A percentile compares a stretch with the other conserved stretches of the same genome.
Evolutionary conservation across 2,113 vertebrate species (phyloP).

Genomic region (Nothobranchius furzeri): DNA sequence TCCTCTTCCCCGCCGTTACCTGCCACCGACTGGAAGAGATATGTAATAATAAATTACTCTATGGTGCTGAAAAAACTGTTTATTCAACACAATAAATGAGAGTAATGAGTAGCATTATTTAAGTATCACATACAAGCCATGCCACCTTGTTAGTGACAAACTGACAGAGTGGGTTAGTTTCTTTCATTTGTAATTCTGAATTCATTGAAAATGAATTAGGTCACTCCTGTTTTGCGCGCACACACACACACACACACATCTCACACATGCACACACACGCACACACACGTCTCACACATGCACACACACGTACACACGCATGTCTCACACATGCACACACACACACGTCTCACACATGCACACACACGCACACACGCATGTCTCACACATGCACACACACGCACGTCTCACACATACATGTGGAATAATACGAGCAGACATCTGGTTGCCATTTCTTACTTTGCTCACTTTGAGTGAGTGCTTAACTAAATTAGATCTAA

Average conservation of each 20-base stretch:
- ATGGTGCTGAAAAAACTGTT: background rate
- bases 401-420: too few species aligned
- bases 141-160: background rate
- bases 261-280: too few species aligned
- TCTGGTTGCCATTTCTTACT: constrained; percentile 26
- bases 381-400: too few species aligned
- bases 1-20: constrained; percentile 23
- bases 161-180: background rate
- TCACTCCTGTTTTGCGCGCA: background rate
- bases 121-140: background rate
- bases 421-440: too few species aligned
- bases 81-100: background rate
- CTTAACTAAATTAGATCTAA: constrained; percentile 53
- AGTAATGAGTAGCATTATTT: background rate
- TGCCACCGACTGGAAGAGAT: constrained; percentile 33
- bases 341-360: too few species aligned
- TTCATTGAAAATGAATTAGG: background rate
- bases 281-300: too few species aligned
- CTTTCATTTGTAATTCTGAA: background rate
- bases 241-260: too few species aligned
- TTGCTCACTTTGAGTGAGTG: constrained; percentile 12
- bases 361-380: too few species aligned
- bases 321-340: too few species aligned
- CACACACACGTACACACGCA: too few species aligned
- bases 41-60: constrained; percentile 2